Evolutionary conservation across 1,140 invertebrate species (phyloP).

Genomic region (Ceratina calcarata): DNA sequence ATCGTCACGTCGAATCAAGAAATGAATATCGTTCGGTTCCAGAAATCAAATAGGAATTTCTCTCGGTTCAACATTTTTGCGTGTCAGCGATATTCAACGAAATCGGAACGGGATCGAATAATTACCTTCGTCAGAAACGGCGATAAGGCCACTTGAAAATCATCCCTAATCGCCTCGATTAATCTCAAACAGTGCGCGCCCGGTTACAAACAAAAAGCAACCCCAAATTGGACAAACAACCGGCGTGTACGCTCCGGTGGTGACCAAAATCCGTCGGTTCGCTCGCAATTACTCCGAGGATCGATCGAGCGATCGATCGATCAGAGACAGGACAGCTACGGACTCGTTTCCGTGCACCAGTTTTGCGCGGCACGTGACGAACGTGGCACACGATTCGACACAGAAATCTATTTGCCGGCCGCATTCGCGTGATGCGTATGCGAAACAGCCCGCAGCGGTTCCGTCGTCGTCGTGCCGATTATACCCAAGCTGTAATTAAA

Average conservation of each 20-base stretch:
- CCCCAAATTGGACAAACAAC: neutral
- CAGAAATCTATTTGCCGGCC: slow-evolving; percentile 25
- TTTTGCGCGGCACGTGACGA: slow-evolving; percentile 4
- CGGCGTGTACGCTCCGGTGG: neutral
- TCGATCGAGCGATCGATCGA: slow-evolving; percentile 10
- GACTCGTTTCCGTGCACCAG: slow-evolving; percentile 11
- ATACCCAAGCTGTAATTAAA: slow-evolving; percentile 33
- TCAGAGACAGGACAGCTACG: neutral
- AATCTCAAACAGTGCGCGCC: neutral
- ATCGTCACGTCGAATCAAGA: no score
- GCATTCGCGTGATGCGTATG: slow-evolving; percentile 5
- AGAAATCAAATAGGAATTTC: no score
- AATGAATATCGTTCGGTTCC: no score
- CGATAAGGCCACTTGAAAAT: neutral
- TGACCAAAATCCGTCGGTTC: neutral
- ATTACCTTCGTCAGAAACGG: no score
- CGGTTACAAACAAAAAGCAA: slow-evolving; percentile 10
- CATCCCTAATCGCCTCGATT: neutral
- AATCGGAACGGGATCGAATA: no score
- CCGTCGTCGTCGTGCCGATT: neutral
- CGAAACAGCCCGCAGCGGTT: neutral
- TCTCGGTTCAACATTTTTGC: no score
- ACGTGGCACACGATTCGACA: slow-evolving; percentile 11
- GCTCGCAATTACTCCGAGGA: slow-evolving; percentile 1
- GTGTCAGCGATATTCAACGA: no score